Evolutionary conservation across 1,140 invertebrate genomes (phyloP), one percentile per base, ranked within the genome.

Genomic region (Drosophila truncata): DNA sequence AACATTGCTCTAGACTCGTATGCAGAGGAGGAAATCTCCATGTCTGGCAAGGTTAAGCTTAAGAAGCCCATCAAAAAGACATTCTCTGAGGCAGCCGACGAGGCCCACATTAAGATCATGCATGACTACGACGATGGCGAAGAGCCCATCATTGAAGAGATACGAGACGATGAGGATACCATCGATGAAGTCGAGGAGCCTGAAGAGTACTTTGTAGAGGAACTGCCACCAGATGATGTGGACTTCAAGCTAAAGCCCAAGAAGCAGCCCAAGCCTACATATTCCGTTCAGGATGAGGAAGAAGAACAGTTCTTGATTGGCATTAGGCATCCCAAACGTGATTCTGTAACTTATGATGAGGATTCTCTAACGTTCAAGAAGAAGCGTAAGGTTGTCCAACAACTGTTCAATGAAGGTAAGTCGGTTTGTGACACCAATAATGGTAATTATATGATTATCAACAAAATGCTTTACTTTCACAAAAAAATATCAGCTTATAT

Each of bases 1-100:
- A 97, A 96, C 91, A 97, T 97, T 76, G 96, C 96, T 29, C 93
- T 97, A 49, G 96, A 97, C 93, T 96, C 96, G 1, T 97, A 97
- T 92, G 96, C 96, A 49, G 97, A 97, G 93, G 96, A 97, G 94
- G 96, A 97, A 93, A 96, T 97, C 71, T 96, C 96, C 7, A 96
- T 97, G 95, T 95, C 96, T 13, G 96, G 96, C 64, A 97, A 96
- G 93, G 95, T 97, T 5, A 96, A 96, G 93, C 72, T 97, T n/a
- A 97, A 95, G 73, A 93, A 95, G 80, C 96, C 95, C 41, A 60
- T 91, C n/a, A 95, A 95, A 90, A 94, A 95, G 61, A 96, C 96
- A 9, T 96, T 95, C 92, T 95, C 94, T 10, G 96, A 97, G 93
- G 96, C 96, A 93, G 93, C 95, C 20, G 95, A 95, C 39, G 95